Evolutionary conservation across 2,797 vertebrate genomes (phyloP), one percentile per base, ranked within the genome.

Genomic region (Atherinosoma microstoma): DNA sequence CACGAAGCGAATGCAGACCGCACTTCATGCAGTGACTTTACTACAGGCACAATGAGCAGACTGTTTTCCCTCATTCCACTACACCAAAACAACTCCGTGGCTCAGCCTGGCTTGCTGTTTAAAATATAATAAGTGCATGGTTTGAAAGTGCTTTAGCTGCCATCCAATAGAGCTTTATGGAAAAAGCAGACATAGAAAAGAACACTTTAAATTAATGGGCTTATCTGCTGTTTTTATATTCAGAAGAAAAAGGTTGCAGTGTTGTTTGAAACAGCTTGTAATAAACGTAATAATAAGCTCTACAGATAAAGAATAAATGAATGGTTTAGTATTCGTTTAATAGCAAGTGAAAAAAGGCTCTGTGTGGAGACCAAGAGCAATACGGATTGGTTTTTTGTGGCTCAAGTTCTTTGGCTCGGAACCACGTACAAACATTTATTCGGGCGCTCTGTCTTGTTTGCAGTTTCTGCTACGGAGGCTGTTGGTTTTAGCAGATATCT

Each of bases 361-460:
- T 82, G 85, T 86, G 79, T 83, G 8, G 49, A 81, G 67, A 67
- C 78, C 67, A 61, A 38, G 35, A 86, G 77, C 69, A 10, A 76
- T 73, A 78, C 66, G 77, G 82, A 83, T 86, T 84, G 82, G 79
- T 84, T 91, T 47, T 27, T 75, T 87, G 85, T 80, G 83, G 87
- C 84, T 90, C 67, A 61, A 70, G 78, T 84, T 87, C 79, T 89
- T 83, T 91, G 87, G 87, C 90, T 88, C 82, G 71, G 78, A 84
- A 91, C 87, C 89, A 80, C 86, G 84, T 85, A 75, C 88, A 93
- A 94, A 95, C 89, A 94, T 94, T 94, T 91, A 89, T 88, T 83
- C 87, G 88, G 93, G 89, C 93, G 83, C 59, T 35, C 45, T 20
- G 27, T 86, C 73, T 75, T 89, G 63, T 82, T 90, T 88, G 76